Conservation (phyloP, 2,888 invertebrate species). For the Trissolcus brochymenae region DNA sequence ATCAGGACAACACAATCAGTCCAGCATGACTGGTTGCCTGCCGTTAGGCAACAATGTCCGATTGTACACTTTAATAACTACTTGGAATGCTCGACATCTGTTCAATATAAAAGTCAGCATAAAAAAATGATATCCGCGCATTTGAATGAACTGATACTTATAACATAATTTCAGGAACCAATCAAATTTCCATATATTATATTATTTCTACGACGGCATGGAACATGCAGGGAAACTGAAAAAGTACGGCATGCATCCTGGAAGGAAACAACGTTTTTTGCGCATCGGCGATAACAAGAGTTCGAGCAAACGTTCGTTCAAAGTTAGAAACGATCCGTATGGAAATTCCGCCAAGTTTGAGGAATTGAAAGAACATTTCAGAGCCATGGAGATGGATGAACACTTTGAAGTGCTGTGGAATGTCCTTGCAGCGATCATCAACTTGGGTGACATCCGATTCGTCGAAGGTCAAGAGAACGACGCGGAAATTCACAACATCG, state of each 20-base stretch:
- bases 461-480: slow-evolving; percentile 81
- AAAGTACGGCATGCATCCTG: slow-evolving; percentile 82
- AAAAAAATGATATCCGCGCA: background rate
- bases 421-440: slow-evolving; percentile 85
- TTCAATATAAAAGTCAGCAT: background rate
- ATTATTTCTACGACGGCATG: slow-evolving; percentile 92
- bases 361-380: slow-evolving; percentile 81
- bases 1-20: slow-evolving; percentile 13
- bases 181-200: slow-evolving; percentile 92
- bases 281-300: slow-evolving; percentile 80
- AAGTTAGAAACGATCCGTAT: slow-evolving; percentile 81
- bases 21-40: slow-evolving; percentile 28
- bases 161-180: slow-evolving; percentile 80
- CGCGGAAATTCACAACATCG: slow-evolving; percentile 85
- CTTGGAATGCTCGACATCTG: background rate
- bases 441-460: slow-evolving; percentile 88
- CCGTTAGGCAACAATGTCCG: slow-evolving; percentile 6
- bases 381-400: slow-evolving; percentile 84
- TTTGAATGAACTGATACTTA: background rate
- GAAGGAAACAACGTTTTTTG: slow-evolving; percentile 86
- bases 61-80: slow-evolving; percentile 19
- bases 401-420: slow-evolving; percentile 84
- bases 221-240: slow-evolving; percentile 82
- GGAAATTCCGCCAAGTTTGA: slow-evolving; percentile 82
- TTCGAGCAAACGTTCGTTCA: slow-evolving; percentile 78